Evolutionary conservation across 2,888 invertebrate species (phyloP).

Genomic region (Drosophila borborema): DNA sequence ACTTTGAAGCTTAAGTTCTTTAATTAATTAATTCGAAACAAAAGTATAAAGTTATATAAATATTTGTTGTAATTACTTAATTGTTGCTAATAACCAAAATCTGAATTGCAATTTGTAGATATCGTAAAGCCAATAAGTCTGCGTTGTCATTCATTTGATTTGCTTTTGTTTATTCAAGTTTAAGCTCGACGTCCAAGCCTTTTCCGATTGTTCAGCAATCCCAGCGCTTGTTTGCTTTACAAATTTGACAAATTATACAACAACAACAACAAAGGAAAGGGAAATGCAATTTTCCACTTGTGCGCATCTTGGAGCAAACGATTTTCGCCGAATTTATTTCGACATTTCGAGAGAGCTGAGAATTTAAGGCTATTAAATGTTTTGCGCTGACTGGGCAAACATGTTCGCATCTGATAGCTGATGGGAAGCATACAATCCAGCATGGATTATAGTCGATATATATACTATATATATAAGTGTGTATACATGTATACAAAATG

Average conservation of each 20-base stretch:
- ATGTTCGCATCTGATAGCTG: slow-evolving; percentile 9
- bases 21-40: too few species aligned
- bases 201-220: slow-evolving; percentile 5
- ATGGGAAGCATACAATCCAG: not conserved
- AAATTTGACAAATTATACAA: slow-evolving; percentile 39
- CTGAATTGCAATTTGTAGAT: too few species aligned
- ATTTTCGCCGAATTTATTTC: slow-evolving; percentile 39
- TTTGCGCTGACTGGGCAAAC: slow-evolving; percentile 48
- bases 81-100: not conserved
- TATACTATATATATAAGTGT: not conserved
- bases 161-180: not conserved
- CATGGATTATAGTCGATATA: slow-evolving; percentile 3
- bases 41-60: too few species aligned
- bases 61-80: too few species aligned
- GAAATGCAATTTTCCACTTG: slow-evolving; percentile 76
- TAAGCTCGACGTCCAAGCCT: not conserved
- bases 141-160: not conserved
- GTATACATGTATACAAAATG: not conserved
- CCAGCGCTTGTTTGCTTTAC: slow-evolving; percentile 19
- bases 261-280: slow-evolving; percentile 10
- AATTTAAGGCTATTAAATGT: slow-evolving; percentile 49
- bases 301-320: slow-evolving; percentile 40
- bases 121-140: too few species aligned
- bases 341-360: slow-evolving; percentile 26
- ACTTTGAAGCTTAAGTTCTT: too few species aligned